Percentiles rank a stretch among this genome's conserved stretches.
These are phyloP conservation scores for Cataglyphis livida DNA, from an alignment of 2,888 invertebrate genomes.

Conservation along the genomic window DNA sequence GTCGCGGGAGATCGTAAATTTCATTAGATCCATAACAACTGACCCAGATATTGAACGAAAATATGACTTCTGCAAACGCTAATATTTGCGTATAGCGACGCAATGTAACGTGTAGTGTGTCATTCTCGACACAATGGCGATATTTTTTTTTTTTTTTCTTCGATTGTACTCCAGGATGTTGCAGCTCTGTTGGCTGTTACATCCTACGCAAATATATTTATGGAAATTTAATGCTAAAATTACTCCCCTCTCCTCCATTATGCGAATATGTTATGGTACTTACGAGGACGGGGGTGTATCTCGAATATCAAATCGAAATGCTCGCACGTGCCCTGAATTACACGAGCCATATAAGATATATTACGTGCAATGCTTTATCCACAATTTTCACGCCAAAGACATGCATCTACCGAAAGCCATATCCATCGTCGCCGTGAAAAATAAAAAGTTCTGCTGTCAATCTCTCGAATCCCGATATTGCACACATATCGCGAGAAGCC, in stretches of 20 bases:
- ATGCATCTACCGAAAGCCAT: background rate
- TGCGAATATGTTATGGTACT: background rate
- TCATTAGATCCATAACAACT: conserved; percentile 11
- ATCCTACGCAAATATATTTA: conserved; percentile 33
- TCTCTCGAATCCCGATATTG: conserved; percentile 1
- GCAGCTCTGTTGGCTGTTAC: background rate
- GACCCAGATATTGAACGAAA: conserved; percentile 33
- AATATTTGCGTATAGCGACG: conserved; percentile 34
- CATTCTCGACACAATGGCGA: background rate
- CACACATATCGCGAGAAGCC: background rate
- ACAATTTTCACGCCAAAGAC: background rate
- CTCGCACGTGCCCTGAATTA: conserved; percentile 31
- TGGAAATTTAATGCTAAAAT: conserved; percentile 24
- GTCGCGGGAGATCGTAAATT: conserved; percentile 20
- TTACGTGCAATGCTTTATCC: background rate
- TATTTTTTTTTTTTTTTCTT: too few species aligned
- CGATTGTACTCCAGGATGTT: background rate
- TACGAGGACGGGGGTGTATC: too few species aligned
- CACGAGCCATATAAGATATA: conserved; percentile 12
- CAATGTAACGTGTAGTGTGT: conserved; percentile 23
- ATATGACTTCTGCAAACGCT: conserved; percentile 18
- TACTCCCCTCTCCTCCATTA: background rate
- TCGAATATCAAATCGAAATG: conserved; percentile 30
- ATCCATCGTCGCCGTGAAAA: background rate
- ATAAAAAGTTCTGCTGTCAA: background rate